These are phyloP conservation scores for Drosophila sp. DNA, from an alignment of 1,140 invertebrate species.

Conservation along the genomic window DNA sequence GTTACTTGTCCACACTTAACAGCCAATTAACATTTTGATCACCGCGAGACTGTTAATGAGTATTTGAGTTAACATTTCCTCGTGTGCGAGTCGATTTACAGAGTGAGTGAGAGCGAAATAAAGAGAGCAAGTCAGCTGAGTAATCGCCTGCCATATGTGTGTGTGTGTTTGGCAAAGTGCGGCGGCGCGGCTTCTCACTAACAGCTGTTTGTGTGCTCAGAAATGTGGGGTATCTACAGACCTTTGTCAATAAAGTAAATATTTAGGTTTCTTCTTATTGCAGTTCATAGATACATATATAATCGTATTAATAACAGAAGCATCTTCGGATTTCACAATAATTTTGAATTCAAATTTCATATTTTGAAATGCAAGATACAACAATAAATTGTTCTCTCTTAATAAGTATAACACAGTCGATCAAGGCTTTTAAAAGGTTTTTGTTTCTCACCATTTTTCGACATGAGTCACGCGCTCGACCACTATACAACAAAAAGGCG, in stretches of 20 bases:
- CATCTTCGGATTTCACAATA: no score
- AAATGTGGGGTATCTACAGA: not conserved
- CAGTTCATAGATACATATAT: no score
- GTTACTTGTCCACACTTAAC: not conserved
- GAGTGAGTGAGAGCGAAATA: conserved; percentile 6
- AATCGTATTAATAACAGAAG: no score
- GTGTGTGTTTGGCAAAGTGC: conserved; percentile 10
- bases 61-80: not conserved
- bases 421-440: not conserved
- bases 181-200: conserved; percentile 31
- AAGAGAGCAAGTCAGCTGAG: not conserved
- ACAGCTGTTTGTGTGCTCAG: conserved; percentile 21
- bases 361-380: no score
- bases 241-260: no score
- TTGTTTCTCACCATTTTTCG: not conserved
- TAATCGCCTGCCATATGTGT: not conserved
- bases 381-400: not conserved
- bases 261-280: not conserved
- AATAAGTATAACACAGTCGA: not conserved
- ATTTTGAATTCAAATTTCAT: no score
- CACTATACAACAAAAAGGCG: not conserved
- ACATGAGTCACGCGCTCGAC: conserved; percentile 19
- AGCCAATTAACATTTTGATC: not conserved
- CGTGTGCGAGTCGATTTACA: not conserved
- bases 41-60: not conserved